Conservation (phyloP, 2,888 invertebrate species). For the Synergus itoensis region DNA sequence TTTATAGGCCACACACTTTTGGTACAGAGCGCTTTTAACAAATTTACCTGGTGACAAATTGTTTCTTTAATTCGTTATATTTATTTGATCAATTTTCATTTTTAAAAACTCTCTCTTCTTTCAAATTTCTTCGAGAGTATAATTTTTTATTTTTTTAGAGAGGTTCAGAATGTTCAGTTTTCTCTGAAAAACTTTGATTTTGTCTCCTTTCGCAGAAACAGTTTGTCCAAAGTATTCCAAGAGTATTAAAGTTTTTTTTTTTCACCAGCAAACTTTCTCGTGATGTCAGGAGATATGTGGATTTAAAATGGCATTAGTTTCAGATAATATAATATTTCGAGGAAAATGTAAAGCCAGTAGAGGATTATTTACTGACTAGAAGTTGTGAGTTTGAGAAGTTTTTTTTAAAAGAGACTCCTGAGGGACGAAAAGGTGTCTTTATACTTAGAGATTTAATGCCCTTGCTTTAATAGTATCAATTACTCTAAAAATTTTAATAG, state of each 20-base stretch:
- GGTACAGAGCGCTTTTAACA: slow-evolving; percentile 12
- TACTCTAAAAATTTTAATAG: slow-evolving; percentile 18
- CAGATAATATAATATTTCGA: not conserved
- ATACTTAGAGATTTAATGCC: slow-evolving; percentile 33
- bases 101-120: not conserved
- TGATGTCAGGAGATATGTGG: slow-evolving; percentile 25
- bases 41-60: not conserved
- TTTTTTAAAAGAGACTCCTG: not conserved
- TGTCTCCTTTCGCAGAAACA: slow-evolving; percentile 4
- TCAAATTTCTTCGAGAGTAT: not conserved
- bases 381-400: not conserved
- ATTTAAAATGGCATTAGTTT: slow-evolving; percentile 16
- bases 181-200: slow-evolving; percentile 24
- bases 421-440: not conserved
- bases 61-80: not conserved
- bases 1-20: slow-evolving; percentile 10
- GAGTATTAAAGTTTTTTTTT: not conserved
- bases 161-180: not conserved
- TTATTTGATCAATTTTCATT: not conserved
- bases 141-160: not conserved
- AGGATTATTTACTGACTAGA: slow-evolving; percentile 18
- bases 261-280: slow-evolving; percentile 10
- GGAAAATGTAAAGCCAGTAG: slow-evolving; percentile 21
- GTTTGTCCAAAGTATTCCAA: slow-evolving; percentile 11
- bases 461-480: slow-evolving; percentile 27